A percentile compares a stretch with the other conserved stretches of the same genome.
These are phyloP conservation scores for Diadophis punctatus DNA, from an alignment of 2,113 vertebrate species.

Conservation along the genomic window DNA sequence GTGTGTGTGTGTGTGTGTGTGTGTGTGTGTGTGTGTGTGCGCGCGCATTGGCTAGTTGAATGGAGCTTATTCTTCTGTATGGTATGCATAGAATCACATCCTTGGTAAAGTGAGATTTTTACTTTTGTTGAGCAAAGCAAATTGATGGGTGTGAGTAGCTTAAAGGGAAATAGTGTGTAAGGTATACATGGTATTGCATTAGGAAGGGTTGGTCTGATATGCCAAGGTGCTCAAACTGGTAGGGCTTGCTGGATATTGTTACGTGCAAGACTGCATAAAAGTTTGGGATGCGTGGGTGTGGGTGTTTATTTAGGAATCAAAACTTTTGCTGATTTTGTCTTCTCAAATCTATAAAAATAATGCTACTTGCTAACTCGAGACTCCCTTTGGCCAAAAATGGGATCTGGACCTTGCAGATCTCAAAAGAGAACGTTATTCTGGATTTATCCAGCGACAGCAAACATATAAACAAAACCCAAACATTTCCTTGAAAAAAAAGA, in stretches of 20 bases:
- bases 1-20: background rate
- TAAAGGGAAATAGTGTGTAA: background rate
- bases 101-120: background rate
- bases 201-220: background rate
- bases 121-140: background rate
- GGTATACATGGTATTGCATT: background rate
- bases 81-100: background rate
- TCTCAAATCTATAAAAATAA: background rate
- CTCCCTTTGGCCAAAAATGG: background rate
- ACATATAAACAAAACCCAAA: background rate
- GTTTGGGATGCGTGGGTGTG: background rate
- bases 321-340: background rate
- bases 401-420: background rate
- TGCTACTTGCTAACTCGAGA: background rate
- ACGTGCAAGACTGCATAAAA: background rate
- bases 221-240: background rate
- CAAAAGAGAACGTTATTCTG: background rate
- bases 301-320: background rate
- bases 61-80: background rate
- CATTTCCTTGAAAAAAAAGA: background rate
- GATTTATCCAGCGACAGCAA: background rate
- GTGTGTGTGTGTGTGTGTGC: background rate
- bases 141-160: background rate
- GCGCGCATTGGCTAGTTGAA: background rate
- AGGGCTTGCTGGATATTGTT: background rate